Evolutionary conservation across 2,113 vertebrate genomes (phyloP), one percentile per base, ranked within the genome.

Genomic region (Apteryx mantelli): DNA sequence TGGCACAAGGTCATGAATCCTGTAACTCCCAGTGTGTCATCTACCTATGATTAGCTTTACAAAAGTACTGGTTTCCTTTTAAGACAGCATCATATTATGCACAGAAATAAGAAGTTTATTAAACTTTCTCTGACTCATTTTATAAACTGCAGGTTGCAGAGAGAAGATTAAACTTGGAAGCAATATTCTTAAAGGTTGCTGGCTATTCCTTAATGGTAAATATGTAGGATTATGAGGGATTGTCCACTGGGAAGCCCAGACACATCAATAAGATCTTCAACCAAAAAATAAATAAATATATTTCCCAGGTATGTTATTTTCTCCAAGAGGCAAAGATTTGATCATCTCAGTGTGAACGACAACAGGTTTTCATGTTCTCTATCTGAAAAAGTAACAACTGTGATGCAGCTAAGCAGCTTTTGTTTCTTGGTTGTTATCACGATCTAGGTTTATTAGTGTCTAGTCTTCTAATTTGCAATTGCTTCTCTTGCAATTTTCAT

Each of bases 401-500:
- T 38, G 24, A 65, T 32, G 13, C 13, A 34, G 76, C 9, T 69
- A 82, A 91, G 30, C 38, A 94, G 30, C 11, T 42, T 73, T 20
- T 46, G 12, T 91, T 87, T 84, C 71, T 79, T 79, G 18, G 34
- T 34, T 40, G 63, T 40, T 88, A 84, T 38, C 24, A 48, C 28
- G 5, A 90, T 44, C 5, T 90, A 60, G 20, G 14, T 88, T 75
- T 82, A 79, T 64, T 89, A 69, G 75, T 75, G 48, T 53, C 69
- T 80, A 46, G 21, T 14, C 91, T 81, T 46, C 40, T 79, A 95
- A 77, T 82, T 66, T 68, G 12, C 91, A 44, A 90, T n/a, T 92
- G 58, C 40, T 96, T 86, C 58, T 91, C 26, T 94, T 94, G 70
- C 40, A 96, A 93, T 94, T 94, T 94, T 89, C 12, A 69, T 75